These are phyloP conservation scores for Dicycla oo DNA, from an alignment of 2,888 invertebrate species.

Conservation along the genomic window DNA sequence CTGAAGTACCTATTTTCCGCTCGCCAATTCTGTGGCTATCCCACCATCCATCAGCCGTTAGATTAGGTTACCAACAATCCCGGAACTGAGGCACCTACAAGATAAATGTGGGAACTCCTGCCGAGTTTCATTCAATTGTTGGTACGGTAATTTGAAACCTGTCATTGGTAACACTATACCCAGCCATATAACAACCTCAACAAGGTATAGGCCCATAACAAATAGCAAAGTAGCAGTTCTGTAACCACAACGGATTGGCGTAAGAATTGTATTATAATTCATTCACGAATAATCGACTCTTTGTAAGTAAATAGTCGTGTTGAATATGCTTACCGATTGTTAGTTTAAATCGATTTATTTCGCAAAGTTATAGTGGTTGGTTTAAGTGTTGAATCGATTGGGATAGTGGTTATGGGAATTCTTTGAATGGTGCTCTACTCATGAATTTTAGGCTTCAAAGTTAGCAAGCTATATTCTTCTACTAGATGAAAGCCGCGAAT, in stretches of 20 bases:
- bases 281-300: conserved; percentile 54
- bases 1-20: conserved; percentile 23
- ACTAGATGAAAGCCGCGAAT: background rate
- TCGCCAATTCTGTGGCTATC: background rate
- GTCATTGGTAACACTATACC: conserved; percentile 44
- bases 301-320: conserved; percentile 61
- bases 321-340: conserved; percentile 51
- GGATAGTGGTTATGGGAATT: conserved; percentile 11
- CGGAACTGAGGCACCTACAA: conserved; percentile 31
- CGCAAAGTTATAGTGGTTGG: conserved; percentile 37
- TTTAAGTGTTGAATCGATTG: conserved; percentile 31
- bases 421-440: background rate
- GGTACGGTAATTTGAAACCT: conserved; percentile 45
- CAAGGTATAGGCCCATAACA: conserved; percentile 55
- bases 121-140: conserved; percentile 46
- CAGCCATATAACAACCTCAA: conserved; percentile 38
- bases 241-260: conserved; percentile 57
- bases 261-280: conserved; percentile 59
- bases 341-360: conserved; percentile 55
- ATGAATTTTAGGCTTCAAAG: background rate
- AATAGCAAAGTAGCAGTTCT: conserved; percentile 64
- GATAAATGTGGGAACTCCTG: conserved; percentile 50
- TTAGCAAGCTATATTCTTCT: background rate
- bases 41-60: conserved; percentile 34
- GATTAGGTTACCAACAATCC: conserved; percentile 50